Evolutionary conservation across 2,888 invertebrate genomes (phyloP), one percentile per base, ranked within the genome.

Genomic region (Heteromurus nitidus): DNA sequence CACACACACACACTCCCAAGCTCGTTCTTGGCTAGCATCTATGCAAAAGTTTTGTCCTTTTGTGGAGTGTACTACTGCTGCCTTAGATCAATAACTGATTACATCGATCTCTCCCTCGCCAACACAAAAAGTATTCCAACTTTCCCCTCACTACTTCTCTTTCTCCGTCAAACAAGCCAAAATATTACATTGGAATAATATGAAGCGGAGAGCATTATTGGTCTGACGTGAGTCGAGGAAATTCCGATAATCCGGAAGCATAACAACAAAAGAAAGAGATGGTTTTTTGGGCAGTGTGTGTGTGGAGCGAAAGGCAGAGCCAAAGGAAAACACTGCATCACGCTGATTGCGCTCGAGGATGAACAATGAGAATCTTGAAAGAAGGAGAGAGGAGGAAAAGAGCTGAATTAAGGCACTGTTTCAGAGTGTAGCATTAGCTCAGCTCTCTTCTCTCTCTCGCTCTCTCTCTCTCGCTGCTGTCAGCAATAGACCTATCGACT

Each of bases 301-400:
- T 26, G 22, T 20, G 26, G 9, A n/a, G n/a, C 47, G 11, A 50
- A 53, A 55, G 65, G 58, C n/a, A 53, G 69, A 77, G 68, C 22
- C 58, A 68, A 69, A 77, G 77, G 69, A 77, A 75, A 77, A 77
- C 77, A 77, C 77, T 77, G 77, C 69, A 68, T 77, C 77, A 77
- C 58, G 50, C 60, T 77, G 77, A 77, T 77, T 77, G 77, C 77
- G n/a, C n/a, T 64, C 69, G 68, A 67, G 44, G 60, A 47, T 42
- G 76, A 76, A 76, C 76, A 76, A 76, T 68, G 58, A n/a, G 55
- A 76, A 76, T 58, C 76, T 68, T 36, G 36, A 36, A 36, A 36
- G 47, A 47, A n/a, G 7, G n/a, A 47, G 47, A 47, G n/a, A 47
- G 47, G 3, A 5, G 7, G 30, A 16, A 11, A 16, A 47, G 47